Conservation (phyloP, 2,888 invertebrate genomes). For the Rhabditophanes sp. region DNA sequence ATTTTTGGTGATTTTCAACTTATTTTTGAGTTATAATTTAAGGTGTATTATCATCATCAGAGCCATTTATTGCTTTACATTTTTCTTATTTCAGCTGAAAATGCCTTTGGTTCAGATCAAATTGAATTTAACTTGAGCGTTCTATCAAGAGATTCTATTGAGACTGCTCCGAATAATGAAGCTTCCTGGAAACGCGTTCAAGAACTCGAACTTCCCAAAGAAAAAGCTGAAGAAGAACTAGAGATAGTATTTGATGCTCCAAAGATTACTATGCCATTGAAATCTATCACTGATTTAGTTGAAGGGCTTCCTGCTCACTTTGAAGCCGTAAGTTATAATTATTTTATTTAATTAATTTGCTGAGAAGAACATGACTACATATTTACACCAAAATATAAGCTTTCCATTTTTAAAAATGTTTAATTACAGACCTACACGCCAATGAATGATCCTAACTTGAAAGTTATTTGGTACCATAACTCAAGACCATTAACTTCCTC, state of each 20-base stretch:
- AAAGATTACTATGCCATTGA: slow-evolving; percentile 70
- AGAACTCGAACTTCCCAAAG: slow-evolving; percentile 59
- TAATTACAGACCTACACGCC: slow-evolving; percentile 56
- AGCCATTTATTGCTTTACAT: too few relatives aligned
- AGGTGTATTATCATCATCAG: too few relatives aligned
- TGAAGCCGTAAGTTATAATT: slow-evolving; percentile 64
- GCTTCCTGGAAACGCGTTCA: slow-evolving; percentile 45
- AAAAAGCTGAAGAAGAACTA: slow-evolving; percentile 22
- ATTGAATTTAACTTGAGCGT: too few relatives aligned
- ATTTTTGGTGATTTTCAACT: too few relatives aligned
- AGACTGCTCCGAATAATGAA: slow-evolving; percentile 29
- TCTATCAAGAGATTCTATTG: slow-evolving; percentile 63
- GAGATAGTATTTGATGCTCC: slow-evolving; percentile 57
- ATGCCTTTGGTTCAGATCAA: too few relatives aligned
- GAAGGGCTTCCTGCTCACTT: slow-evolving; percentile 89
- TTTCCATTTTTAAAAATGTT: too few relatives aligned
- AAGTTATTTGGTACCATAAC: slow-evolving; percentile 53
- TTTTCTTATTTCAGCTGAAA: too few relatives aligned
- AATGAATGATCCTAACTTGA: slow-evolving; percentile 76
- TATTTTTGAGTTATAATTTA: too few relatives aligned
- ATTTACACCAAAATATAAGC: too few relatives aligned
- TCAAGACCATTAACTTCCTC: slow-evolving; percentile 63
- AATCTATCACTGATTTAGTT: slow-evolving; percentile 63
- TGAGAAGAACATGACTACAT: slow-evolving; percentile 22
- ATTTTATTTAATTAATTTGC: slow-evolving; percentile 50